Evolutionary conservation across 1,140 invertebrate genomes (phyloP), one percentile per base, ranked within the genome.

Genomic region (Heliconius hermathena): DNA sequence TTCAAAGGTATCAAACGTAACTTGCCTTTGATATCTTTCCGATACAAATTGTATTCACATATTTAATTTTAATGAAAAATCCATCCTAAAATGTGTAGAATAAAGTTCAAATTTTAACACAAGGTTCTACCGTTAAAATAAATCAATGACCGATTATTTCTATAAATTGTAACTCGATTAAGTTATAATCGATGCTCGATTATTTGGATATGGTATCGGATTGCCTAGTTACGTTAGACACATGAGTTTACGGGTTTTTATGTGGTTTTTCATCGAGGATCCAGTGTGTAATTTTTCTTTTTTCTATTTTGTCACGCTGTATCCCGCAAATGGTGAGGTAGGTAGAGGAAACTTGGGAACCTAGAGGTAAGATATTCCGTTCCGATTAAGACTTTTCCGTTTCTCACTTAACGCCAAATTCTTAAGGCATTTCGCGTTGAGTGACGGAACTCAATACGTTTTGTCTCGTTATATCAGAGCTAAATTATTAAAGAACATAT

Each of bases 91-190:
- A 3, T 46, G 46, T 60, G 70, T 6, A 29, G 6, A 20, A 66
- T 82, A 85, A 74, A 74, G 82, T 77, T 41, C 13, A 82, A 81
- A 78, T 81, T 83, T 1, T 8, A 22, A 49, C 70, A 74, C 8
- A 1, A 54, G 16, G 2, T 18, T 71, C 41, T 73, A 4, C 8
- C 9, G n/a, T 70, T 72, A 38, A 74, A 74, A 90, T 94, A 94
- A 91, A 94, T 94, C 91, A 92, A 88, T 88, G 88, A 90, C 87
- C 91, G 92, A 92, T 93, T 94, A 94, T 93, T 93, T 92, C 91
- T 93, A 94, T 93, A 94, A 94, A 93, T 94, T 88, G 87, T 94
- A 93, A 94, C 91, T 94, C 92, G 92, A 94, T 94, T 94, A 94
- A 92, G 91, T 91, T 92, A 93, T 93, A 93, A 93, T 93, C 91